Percentiles rank a stretch among this genome's conserved stretches.
Evolutionary conservation across 1,140 invertebrate species (phyloP).

Genomic region (Chymomyza costata): DNA sequence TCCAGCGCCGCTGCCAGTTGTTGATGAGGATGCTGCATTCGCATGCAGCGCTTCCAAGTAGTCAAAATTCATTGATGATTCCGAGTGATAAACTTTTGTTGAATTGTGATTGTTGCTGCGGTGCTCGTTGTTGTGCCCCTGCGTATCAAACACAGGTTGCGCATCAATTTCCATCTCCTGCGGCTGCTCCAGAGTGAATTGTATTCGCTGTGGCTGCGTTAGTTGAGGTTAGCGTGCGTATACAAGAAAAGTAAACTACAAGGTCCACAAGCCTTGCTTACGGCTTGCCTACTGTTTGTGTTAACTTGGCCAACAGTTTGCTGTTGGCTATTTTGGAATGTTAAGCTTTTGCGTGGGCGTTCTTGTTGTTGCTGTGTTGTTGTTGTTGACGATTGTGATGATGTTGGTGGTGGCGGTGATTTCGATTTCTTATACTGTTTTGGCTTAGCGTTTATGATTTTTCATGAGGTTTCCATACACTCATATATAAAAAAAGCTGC

Average conservation of each 20-base stretch:
- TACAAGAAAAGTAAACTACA: not conserved
- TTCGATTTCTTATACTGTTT: constrained; percentile 26
- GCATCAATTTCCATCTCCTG: constrained; percentile 74
- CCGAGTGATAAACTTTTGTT: constrained; percentile 48
- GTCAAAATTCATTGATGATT: constrained; percentile 73
- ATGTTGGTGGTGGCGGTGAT: constrained; percentile 29
- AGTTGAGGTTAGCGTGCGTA: constrained; percentile 8
- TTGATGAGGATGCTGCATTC: constrained; percentile 32
- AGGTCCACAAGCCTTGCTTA: constrained; percentile 2
- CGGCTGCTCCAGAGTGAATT: constrained; percentile 55
- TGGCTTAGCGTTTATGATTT: not conserved
- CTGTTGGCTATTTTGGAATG: constrained; percentile 45
- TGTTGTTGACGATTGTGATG: constrained; percentile 22
- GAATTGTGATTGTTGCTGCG: constrained; percentile 18
- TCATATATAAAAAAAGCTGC: constrained; percentile 37
- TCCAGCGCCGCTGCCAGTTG: constrained; percentile 28
- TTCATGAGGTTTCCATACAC: constrained; percentile 11
- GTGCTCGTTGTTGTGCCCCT: constrained; percentile 35
- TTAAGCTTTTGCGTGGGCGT: constrained; percentile 55
- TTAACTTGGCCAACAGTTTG: too few relatives aligned
- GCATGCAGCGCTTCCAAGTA: constrained; percentile 61
- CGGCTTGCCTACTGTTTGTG: constrained; percentile 19
- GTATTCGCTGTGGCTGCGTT: constrained; percentile 14
- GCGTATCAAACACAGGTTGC: constrained; percentile 39
- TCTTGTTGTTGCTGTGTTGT: constrained; percentile 31